These are phyloP conservation scores for Engraulis encrasicolus DNA, from an alignment of 2,113 vertebrate genomes.

Conservation along the genomic window DNA sequence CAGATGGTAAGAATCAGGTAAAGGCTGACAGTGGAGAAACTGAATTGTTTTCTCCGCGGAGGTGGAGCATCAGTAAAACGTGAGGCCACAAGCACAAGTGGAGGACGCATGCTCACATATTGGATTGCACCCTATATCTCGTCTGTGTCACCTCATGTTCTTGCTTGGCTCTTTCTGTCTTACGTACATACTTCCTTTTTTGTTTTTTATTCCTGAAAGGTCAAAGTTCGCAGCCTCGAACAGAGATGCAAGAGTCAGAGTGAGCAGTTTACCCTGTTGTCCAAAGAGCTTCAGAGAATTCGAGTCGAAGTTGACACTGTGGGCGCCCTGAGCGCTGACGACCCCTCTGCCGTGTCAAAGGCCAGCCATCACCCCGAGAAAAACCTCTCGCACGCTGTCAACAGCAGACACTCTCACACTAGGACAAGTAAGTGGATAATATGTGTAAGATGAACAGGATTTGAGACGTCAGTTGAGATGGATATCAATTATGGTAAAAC, in stretches of 20 bases:
- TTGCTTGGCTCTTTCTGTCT: slow-evolving; percentile 16
- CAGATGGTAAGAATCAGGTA: too few species aligned
- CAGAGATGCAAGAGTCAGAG: slow-evolving; percentile 89
- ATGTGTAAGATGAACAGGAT: neutral
- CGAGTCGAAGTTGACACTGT: slow-evolving; percentile 78
- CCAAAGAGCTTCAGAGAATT: slow-evolving; percentile 84
- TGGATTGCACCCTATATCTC: too few species aligned
- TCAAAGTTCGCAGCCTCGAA: slow-evolving; percentile 89
- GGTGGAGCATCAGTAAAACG: too few species aligned
- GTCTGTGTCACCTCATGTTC: neutral
- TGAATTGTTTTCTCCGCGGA: too few species aligned
- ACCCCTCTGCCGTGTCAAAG: slow-evolving; percentile 49
- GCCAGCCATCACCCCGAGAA: slow-evolving; percentile 61
- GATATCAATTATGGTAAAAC: neutral
- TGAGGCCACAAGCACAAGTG: too few species aligned
- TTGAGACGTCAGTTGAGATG: too few species aligned
- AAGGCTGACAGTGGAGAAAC: too few species aligned
- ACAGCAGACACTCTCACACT: slow-evolving; percentile 74
- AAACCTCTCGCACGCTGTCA: slow-evolving; percentile 66
- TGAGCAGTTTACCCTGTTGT: slow-evolving; percentile 87
- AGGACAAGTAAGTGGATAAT: slow-evolving; percentile 73
- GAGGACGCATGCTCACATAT: too few species aligned
- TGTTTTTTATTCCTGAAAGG: slow-evolving; percentile 66
- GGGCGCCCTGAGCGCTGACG: slow-evolving; percentile 70
- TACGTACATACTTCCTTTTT: neutral